Conservation (phyloP, 2,113 vertebrate genomes). For the Megaceryle maxima region DNA sequence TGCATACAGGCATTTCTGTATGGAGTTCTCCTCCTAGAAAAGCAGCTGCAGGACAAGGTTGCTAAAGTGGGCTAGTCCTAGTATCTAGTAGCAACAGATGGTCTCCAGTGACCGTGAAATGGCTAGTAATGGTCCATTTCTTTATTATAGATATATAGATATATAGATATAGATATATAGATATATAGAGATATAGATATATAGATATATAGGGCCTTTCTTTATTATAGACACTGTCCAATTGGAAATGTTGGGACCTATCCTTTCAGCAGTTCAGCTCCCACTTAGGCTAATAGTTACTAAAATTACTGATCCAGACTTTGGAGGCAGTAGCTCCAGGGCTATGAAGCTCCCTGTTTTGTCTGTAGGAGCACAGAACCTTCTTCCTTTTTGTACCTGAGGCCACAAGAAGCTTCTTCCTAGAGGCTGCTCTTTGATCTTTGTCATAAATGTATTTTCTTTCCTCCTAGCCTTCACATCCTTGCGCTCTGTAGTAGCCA, state of each 20-base stretch:
- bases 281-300: neutral
- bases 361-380: neutral
- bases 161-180: no score
- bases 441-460: neutral
- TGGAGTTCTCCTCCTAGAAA: neutral
- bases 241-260: neutral
- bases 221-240: neutral
- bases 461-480: constrained; percentile 65
- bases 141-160: no score
- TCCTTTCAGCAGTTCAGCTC: neutral
- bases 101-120: neutral
- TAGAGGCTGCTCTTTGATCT: neutral
- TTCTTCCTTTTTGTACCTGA: neutral
- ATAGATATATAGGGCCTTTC: neutral
- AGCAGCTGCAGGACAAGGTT: neutral
- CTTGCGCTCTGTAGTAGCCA: constrained; percentile 70
- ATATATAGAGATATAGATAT: no score
- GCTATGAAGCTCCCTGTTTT: neutral
- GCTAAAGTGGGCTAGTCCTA: neutral
- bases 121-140: neutral
- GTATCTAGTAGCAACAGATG: neutral
- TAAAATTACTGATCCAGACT: neutral
- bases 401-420: neutral
- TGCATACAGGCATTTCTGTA: neutral
- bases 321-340: neutral